phyloP scores from a whole-genome alignment of 2,888 invertebrate genomes.

The Callimorpha dominula region DNA sequence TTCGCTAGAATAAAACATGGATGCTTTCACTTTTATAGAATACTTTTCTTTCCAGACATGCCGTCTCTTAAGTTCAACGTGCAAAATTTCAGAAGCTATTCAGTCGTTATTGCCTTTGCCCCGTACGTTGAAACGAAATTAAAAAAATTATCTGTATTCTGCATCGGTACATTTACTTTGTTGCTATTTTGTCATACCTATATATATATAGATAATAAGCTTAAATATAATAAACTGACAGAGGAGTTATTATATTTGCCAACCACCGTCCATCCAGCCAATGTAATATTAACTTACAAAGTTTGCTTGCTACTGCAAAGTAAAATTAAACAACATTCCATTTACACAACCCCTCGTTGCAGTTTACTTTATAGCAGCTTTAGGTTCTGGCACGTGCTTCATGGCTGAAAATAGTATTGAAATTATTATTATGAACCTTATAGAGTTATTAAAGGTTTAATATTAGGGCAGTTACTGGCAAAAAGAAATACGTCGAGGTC shows the following conservation, averaged over 20 bases:
- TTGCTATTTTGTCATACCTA: too few species aligned
- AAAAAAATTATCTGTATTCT: too few species aligned
- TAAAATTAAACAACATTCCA: background rate
- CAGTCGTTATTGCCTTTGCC: too few species aligned
- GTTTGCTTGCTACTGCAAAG: constrained; percentile 1
- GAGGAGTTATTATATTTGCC: background rate
- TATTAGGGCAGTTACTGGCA: too few species aligned
- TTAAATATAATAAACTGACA: background rate
- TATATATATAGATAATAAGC: too few species aligned
- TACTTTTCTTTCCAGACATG: too few species aligned
- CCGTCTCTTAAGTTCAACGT: too few species aligned
- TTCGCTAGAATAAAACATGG: too few species aligned
- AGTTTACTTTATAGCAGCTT: background rate
- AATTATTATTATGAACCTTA: background rate
- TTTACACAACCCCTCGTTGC: background rate
- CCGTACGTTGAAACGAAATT: too few species aligned
- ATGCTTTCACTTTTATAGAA: too few species aligned
- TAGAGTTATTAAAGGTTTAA: background rate
- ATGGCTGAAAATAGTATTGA: background rate
- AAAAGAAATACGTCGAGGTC: too few species aligned
- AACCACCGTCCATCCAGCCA: background rate
- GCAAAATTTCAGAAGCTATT: background rate
- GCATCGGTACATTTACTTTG: too few species aligned
- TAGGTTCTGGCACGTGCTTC: background rate
- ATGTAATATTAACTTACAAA: constrained; percentile 1